These are phyloP conservation scores for Ovibos moschatus DNA, from an alignment of 2,113 vertebrate genomes.

Conservation along the genomic window DNA sequence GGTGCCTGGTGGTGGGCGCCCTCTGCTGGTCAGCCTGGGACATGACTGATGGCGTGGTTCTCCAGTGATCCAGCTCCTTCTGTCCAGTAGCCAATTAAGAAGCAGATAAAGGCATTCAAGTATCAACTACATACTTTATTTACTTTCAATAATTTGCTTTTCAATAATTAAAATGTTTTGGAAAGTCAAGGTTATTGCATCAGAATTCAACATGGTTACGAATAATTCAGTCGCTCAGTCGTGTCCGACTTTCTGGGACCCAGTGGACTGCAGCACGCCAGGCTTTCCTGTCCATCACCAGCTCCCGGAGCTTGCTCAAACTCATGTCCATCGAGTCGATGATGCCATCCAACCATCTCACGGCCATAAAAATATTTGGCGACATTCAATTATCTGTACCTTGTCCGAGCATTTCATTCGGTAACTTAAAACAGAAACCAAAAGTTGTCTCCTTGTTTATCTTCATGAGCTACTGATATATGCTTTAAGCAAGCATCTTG, in stretches of 20 bases:
- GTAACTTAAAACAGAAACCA: background rate
- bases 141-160: background rate
- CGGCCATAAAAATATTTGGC: background rate
- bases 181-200: background rate
- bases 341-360: background rate
- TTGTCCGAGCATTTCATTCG: no score
- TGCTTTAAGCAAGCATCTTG: background rate
- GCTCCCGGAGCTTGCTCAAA: background rate
- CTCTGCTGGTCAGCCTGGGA: background rate
- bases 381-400: background rate
- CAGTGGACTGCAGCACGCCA: fast-evolving
- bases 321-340: background rate
- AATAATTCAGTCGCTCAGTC: background rate
- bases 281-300: background rate
- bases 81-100: fast-evolving
- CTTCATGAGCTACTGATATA: no score
- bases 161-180: background rate
- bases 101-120: background rate
- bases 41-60: background rate
- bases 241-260: background rate
- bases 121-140: background rate
- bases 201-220: background rate
- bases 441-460: background rate
- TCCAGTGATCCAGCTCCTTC: background rate
- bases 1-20: background rate